Evolutionary conservation across 2,797 vertebrate genomes (phyloP).

Genomic region (Hemibagrus guttatus): DNA sequence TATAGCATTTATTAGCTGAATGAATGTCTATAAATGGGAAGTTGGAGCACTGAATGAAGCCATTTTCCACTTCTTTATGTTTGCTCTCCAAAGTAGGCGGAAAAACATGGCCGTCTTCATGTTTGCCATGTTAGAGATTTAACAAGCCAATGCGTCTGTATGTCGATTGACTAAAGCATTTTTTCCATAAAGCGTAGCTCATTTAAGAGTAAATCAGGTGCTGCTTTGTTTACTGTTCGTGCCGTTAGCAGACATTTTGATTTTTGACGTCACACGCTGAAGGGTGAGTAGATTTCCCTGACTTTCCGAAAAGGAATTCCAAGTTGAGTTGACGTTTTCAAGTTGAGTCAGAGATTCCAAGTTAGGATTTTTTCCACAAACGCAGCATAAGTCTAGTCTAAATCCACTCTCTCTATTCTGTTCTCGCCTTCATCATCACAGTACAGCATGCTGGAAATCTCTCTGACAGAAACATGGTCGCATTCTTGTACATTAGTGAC

Average conservation of each 20-base stretch:
- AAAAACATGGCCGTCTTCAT: not conserved
- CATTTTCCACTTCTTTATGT: not conserved
- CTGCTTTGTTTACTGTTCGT: not conserved
- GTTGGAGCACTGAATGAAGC: no score
- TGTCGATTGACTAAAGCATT: no score
- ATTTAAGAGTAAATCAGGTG: not conserved
- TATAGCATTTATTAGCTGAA: not conserved
- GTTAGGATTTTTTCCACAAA: not conserved
- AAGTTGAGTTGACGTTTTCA: not conserved
- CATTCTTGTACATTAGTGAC: not conserved
- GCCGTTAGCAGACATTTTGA: not conserved
- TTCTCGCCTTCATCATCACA: not conserved
- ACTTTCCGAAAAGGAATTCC: not conserved
- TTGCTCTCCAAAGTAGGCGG: no score
- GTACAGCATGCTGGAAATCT: constrained; percentile 19
- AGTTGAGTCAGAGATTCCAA: not conserved
- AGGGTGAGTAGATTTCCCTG: not conserved
- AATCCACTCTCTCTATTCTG: not conserved
- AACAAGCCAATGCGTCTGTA: not conserved
- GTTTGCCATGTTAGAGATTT: not conserved
- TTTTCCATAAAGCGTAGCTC: not conserved
- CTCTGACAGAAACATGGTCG: constrained; percentile 15
- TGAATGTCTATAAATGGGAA: not conserved
- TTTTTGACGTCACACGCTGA: not conserved
- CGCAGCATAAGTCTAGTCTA: not conserved